Conservation (phyloP, 2,113 vertebrate genomes). For the Pluvialis apricaria region DNA sequence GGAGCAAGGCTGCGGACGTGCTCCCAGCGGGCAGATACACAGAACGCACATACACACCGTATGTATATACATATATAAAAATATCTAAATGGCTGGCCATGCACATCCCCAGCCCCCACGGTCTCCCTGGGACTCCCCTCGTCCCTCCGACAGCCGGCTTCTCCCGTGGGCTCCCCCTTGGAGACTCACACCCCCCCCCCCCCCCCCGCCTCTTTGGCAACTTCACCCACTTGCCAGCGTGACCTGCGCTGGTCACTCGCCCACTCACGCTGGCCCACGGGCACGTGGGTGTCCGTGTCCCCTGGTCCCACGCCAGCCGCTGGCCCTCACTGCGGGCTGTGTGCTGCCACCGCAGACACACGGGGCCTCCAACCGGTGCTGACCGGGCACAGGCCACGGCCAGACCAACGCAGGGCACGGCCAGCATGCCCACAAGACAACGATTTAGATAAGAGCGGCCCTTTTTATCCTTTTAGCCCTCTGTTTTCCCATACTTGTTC, state of each 20-base stretch:
- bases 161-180: not conserved
- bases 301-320: not conserved
- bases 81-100: not conserved
- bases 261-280: not conserved
- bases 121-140: not conserved
- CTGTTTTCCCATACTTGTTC: not conserved
- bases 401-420: not conserved
- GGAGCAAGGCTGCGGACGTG: not conserved
- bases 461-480: not conserved
- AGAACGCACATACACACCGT: too few relatives aligned
- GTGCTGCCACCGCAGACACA: not conserved
- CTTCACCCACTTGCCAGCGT: not conserved
- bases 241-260: rapidly evolving
- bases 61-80: too few relatives aligned
- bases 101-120: not conserved
- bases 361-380: not conserved
- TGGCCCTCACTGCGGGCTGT: not conserved
- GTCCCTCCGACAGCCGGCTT: not conserved
- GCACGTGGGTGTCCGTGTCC: rapidly evolving
- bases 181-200: not conserved
- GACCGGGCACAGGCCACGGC: not conserved
- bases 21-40: not conserved
- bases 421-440: too few relatives aligned
- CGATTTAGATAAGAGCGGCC: too few relatives aligned
- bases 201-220: not conserved